Base-by-base conservation (phyloP, 2,888 invertebrate species). In the Yponomeuta malinellus region DNA sequence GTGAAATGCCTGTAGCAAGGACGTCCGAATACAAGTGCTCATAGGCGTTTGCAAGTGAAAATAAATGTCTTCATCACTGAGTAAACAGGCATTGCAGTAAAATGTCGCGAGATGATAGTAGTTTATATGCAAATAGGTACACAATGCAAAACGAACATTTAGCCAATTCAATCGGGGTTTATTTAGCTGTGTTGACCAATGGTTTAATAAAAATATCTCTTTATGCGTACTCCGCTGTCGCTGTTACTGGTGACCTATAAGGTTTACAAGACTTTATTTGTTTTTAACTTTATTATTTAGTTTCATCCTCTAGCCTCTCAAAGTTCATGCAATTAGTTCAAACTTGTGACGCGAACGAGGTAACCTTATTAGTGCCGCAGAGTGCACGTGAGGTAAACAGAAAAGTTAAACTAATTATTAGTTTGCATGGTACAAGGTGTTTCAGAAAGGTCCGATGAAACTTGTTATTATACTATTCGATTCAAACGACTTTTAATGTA, bases 11-110 rank as follows among this genome's bases (percentile, higher is more conserved):
- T 74, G 77, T 74, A 71, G 74, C 75, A 76, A 73, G 74, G 73
- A 74, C 74, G 69, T 71, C 70, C 72, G 72, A 73, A 71, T 48
- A 48, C 48, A 43, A 71, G 70, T 74, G 72, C 72, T 52, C 10
- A 68, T 43, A 23, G 48, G 75, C 73, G 74, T 52, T 48, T 74
- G 74, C 75, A 76, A 76, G 72, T 75, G 74, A 76, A 75, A 75
- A 75, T 68, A 77, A 81, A 85, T 79, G 80, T 82, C 84, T 84
- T 84, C 82, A 85, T 87, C 82, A 77, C 78, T 74, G 78, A 78
- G 81, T 78, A 78, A 70, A 79, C 77, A 73, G 75, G 76, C 78
- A 81, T 79, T 64, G 78, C 43, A 31, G 12, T 65, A 65, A 59
- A 59, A 59, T 59, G 15, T 59, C 52, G 52, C 52, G 52, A 12